Evolutionary conservation across 2,113 vertebrate species (phyloP).

Genomic region (Paralichthys olivaceus): DNA sequence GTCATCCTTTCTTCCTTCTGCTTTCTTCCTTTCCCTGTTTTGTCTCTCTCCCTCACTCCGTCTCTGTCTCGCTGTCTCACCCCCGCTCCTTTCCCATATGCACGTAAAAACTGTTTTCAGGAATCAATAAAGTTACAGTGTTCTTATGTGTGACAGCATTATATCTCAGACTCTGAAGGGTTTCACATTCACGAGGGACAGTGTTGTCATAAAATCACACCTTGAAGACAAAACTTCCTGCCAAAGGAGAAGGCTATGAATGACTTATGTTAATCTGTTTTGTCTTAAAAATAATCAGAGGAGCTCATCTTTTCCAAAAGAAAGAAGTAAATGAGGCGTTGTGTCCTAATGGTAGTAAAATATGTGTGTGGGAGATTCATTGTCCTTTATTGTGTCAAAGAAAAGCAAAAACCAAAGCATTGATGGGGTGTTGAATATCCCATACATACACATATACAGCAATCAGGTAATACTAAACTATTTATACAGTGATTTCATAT

Average conservation of each 20-base stretch:
- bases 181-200: neutral
- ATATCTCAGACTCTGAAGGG: neutral
- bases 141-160: neutral
- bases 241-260: neutral
- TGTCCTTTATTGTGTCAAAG: no score
- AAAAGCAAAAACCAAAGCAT: no score
- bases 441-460: no score
- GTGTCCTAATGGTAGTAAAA: neutral
- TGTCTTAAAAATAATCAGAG: neutral
- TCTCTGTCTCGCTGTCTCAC: slow-evolving; percentile 1
- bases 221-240: neutral
- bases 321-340: neutral
- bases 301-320: neutral
- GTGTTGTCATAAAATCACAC: neutral
- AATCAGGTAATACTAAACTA: no score
- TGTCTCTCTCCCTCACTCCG: neutral
- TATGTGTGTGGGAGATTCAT: no score
- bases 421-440: no score
- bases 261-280: neutral
- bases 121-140: neutral
- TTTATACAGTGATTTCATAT: no score
- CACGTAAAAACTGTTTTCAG: neutral
- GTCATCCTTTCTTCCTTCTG: neutral
- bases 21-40: neutral
- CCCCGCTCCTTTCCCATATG: neutral